A percentile compares a stretch with the other conserved stretches of the same genome.
Evolutionary conservation across 23 tunicate species (phyloP).

Genomic region (Ascidia mentula): DNA sequence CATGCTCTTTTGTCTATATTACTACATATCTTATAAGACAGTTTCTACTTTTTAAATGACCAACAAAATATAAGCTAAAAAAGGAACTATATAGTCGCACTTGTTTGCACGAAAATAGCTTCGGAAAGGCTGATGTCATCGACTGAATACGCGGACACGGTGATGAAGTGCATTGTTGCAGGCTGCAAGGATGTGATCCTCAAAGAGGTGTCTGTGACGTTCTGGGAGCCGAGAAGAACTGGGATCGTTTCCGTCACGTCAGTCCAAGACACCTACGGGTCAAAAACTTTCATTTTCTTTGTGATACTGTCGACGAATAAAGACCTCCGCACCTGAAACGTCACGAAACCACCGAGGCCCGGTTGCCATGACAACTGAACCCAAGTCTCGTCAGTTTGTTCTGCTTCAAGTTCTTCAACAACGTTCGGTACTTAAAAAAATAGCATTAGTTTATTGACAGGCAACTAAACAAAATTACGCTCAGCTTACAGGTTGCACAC

Average conservation of each 20-base stretch:
- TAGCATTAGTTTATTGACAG: neutral
- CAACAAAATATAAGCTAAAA: no score
- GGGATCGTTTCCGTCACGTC: neutral
- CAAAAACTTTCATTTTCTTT: no score
- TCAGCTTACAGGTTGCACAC: neutral
- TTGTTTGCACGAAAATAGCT: neutral
- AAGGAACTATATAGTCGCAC: no score
- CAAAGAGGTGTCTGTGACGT: neutral
- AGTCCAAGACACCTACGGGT: neutral
- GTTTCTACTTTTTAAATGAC: no score
- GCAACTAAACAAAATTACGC: neutral
- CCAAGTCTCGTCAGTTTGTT: neutral
- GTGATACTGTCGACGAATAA: no score
- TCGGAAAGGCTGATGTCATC: neutral
- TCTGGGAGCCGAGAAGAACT: neutral
- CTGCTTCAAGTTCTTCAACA: neutral
- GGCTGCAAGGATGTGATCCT: neutral
- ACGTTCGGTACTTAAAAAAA: neutral
- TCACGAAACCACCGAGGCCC: neutral
- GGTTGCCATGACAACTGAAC: neutral
- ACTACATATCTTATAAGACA: no score
- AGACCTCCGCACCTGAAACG: neutral
- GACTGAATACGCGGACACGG: neutral
- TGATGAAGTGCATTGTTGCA: neutral
- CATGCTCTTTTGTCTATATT: no score